Percentiles rank a stretch among this genome's conserved stretches.
Evolutionary conservation across 2,888 invertebrate genomes (phyloP).

Genomic region (Lepidochrysops patricia): DNA sequence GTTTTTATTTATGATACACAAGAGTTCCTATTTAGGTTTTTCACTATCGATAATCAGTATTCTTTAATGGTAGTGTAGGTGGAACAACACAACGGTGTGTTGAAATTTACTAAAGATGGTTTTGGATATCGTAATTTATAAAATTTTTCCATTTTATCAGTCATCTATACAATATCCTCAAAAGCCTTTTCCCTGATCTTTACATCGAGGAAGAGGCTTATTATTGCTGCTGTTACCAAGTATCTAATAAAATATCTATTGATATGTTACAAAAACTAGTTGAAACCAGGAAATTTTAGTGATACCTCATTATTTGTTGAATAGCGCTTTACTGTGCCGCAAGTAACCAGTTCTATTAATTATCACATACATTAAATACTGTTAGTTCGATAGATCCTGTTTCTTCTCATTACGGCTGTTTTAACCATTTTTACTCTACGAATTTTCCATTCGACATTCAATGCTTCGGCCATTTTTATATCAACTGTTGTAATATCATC

Average conservation of each 20-base stretch:
- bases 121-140: background rate
- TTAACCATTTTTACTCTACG: background rate
- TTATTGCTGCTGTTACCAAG: background rate
- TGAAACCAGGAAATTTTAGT: slow-evolving; percentile 1
- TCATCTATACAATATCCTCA: background rate
- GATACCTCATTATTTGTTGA: slow-evolving; percentile 8
- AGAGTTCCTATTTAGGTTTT: background rate
- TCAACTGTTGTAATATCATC: background rate
- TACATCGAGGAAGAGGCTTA: no score
- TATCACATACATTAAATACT: slow-evolving; percentile 11
- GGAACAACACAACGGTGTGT: background rate
- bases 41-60: background rate
- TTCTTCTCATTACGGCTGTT: slow-evolving; percentile 3
- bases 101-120: background rate
- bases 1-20: background rate
- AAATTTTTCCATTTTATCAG: background rate
- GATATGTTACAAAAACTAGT: background rate
- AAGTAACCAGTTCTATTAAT: slow-evolving; percentile 12
- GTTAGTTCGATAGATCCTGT: slow-evolving; percentile 11
- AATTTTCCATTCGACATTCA: background rate
- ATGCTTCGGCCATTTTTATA: background rate
- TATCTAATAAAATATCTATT: background rate
- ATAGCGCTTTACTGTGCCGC: background rate
- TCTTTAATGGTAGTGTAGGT: background rate
- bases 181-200: background rate